Evolutionary conservation across 1,140 invertebrate species (phyloP).

Genomic region (Gonioctena quinquepunctata): DNA sequence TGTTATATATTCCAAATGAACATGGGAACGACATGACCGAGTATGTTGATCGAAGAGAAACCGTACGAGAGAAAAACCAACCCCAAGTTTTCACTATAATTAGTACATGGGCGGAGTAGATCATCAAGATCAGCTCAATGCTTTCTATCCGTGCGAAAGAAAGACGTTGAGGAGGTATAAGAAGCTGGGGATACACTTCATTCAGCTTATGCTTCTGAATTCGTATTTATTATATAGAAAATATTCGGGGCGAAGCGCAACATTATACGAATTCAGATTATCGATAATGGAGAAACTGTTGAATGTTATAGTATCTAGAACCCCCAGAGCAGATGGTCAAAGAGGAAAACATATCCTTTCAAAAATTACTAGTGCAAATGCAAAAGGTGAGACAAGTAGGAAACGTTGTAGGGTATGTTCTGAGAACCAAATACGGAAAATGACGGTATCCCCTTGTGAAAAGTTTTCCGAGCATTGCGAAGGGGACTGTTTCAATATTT

Average conservation of each 20-base stretch:
- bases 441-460: slow-evolving; percentile 16
- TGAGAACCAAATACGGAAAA: slow-evolving; percentile 7
- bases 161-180: slow-evolving; percentile 50
- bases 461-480: slow-evolving; percentile 21
- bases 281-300: slow-evolving; percentile 1
- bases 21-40: slow-evolving; percentile 39
- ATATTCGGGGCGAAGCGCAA: slow-evolving; percentile 14
- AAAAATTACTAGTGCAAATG: no score
- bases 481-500: slow-evolving; percentile 21
- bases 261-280: slow-evolving; percentile 19
- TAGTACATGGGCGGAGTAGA: slow-evolving; percentile 45
- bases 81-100: slow-evolving; percentile 44
- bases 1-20: slow-evolving; percentile 46
- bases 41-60: slow-evolving; percentile 35
- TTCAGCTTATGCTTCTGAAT: slow-evolving; percentile 28
- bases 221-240: slow-evolving; percentile 17
- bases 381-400: slow-evolving; percentile 6
- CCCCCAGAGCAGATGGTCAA: no score
- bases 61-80: slow-evolving; percentile 35
- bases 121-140: slow-evolving; percentile 46
- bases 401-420: slow-evolving; percentile 16
- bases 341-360: no score
- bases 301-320: no score
- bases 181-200: slow-evolving; percentile 33
- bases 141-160: slow-evolving; percentile 46